Evolutionary conservation across 2,888 invertebrate species (phyloP).

Genomic region (Rhyacophila evoluta): DNA sequence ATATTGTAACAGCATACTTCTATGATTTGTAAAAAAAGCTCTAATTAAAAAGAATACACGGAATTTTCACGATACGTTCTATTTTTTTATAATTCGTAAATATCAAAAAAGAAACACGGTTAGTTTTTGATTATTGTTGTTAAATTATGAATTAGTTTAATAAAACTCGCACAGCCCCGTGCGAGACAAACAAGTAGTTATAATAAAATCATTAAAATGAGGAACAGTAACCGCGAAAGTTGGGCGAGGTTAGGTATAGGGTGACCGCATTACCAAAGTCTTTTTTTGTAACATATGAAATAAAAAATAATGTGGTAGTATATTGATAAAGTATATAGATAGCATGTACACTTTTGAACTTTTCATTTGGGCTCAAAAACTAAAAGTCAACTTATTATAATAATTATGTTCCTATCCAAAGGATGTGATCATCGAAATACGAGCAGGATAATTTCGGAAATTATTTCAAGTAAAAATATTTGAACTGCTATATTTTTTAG

Average conservation of each 20-base stretch:
- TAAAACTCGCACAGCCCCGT: neutral
- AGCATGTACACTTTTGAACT: too few relatives aligned
- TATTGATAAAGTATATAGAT: too few relatives aligned
- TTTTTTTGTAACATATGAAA: too few relatives aligned
- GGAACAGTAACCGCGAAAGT: conserved; percentile 14
- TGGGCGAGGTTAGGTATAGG: neutral
- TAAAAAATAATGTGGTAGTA: too few relatives aligned
- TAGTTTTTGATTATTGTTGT: neutral
- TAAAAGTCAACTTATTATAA: too few relatives aligned
- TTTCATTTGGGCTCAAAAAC: too few relatives aligned
- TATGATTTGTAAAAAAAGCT: neutral
- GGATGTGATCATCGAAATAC: too few relatives aligned
- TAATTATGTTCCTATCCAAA: too few relatives aligned
- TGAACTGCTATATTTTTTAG: too few relatives aligned
- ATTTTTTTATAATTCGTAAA: neutral
- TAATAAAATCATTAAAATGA: conserved; percentile 13
- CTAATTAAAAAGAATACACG: neutral
- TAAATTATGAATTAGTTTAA: neutral
- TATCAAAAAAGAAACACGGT: neutral
- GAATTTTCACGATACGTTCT: neutral
- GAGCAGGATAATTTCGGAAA: too few relatives aligned
- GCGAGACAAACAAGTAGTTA: neutral
- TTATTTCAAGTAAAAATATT: too few relatives aligned
- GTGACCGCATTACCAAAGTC: neutral
- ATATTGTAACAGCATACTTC: too few relatives aligned